phyloP scores from a whole-genome alignment of 2,113 vertebrate species.

The Genyomyrus donnyi region DNA sequence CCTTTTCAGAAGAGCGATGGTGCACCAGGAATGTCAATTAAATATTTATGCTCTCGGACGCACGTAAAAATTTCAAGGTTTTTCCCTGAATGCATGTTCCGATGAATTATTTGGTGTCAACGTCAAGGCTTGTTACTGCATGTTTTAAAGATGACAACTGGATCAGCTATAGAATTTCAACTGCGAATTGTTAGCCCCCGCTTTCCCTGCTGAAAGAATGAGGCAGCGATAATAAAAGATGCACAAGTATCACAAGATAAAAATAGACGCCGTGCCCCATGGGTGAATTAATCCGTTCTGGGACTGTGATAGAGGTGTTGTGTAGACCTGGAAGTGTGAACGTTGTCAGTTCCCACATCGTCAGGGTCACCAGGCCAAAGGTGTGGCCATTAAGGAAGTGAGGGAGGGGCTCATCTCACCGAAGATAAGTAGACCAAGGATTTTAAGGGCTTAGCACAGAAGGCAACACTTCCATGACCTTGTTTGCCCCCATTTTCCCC shows the following conservation, averaged over 20 bases:
- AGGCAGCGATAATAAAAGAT: not conserved
- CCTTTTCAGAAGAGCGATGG: not conserved
- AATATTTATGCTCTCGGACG: slow-evolving; percentile 16
- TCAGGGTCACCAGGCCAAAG: not conserved
- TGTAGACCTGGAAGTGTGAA: not conserved
- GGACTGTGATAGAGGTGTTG: not conserved
- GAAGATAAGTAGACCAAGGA: not conserved
- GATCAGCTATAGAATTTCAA: not conserved
- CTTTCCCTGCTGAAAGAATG: not conserved
- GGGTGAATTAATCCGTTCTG: not conserved
- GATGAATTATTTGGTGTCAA: slow-evolving; percentile 17
- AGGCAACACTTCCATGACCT: not conserved
- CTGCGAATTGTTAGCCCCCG: not conserved
- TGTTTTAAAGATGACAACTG: slow-evolving; percentile 14
- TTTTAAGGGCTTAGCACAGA: not conserved
- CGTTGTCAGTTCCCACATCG: not conserved
- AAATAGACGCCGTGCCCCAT: not conserved
- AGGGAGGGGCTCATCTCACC: not conserved
- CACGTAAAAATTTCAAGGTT: slow-evolving; percentile 13
- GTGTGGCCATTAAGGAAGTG: not conserved
- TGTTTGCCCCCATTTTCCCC: not conserved
- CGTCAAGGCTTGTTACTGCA: slow-evolving; percentile 3
- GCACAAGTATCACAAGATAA: not conserved
- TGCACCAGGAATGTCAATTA: not conserved
- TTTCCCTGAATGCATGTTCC: slow-evolving; percentile 15